phyloP scores from a whole-genome alignment of 2,113 vertebrate genomes.

The Anhinga rufa region DNA sequence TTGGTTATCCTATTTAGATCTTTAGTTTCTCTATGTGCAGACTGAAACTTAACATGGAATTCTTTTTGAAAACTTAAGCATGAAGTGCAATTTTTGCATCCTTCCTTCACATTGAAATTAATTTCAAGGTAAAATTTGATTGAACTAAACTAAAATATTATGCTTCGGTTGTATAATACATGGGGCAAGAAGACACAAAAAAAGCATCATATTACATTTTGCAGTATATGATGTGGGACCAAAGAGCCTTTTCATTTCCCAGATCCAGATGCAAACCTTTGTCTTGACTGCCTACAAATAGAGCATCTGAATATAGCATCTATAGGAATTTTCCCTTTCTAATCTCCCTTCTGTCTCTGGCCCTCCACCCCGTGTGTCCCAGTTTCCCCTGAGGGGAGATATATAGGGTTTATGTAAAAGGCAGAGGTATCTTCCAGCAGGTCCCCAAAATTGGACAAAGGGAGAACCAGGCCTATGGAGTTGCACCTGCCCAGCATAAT shows the following conservation, averaged over 20 bases:
- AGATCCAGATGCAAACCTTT: neutral
- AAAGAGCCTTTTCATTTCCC: neutral
- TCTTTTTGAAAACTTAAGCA: neutral
- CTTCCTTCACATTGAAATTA: neutral
- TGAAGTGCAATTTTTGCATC: neutral
- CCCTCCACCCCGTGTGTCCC: rapidly evolving
- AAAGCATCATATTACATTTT: neutral
- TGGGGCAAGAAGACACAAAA: neutral
- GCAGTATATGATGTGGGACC: rapidly evolving
- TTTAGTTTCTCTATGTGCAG: neutral
- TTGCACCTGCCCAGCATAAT: neutral
- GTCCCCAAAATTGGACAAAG: neutral
- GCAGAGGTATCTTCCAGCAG: neutral
- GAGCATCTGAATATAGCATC: neutral
- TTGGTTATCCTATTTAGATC: neutral
- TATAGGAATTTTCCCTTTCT: neutral
- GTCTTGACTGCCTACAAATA: neutral
- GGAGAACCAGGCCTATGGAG: neutral
- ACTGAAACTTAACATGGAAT: neutral
- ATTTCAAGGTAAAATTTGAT: neutral
- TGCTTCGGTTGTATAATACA: neutral
- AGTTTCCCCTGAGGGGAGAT: neutral
- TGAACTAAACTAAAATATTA: neutral
- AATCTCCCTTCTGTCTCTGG: neutral
- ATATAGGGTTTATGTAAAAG: neutral